Percentiles rank a stretch among this genome's conserved stretches.
phyloP scores from a whole-genome alignment of 2,113 vertebrate species.

The Burhinus bistriatus region DNA sequence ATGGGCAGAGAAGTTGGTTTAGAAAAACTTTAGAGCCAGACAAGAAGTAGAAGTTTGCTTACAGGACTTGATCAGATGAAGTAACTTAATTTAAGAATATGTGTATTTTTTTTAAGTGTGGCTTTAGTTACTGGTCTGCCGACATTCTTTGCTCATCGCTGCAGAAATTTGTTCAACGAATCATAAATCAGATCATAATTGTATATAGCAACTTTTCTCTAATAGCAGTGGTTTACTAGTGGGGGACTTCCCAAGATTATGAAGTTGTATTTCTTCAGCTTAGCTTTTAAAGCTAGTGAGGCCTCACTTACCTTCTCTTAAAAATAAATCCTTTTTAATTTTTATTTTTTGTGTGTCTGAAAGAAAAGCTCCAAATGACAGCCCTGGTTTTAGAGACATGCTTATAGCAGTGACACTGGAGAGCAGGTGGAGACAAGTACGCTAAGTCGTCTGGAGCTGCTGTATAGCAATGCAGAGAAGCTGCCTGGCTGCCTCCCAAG shows the following conservation, averaged over 20 bases:
- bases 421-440: background rate
- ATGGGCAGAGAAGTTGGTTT: background rate
- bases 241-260: background rate
- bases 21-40: background rate
- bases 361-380: background rate
- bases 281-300: background rate
- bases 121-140: background rate
- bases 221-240: too few species aligned
- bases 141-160: background rate
- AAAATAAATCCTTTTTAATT: background rate
- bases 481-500: conserved; percentile 31
- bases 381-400: background rate
- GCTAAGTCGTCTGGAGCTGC: background rate
- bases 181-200: background rate
- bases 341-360: background rate
- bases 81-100: background rate
- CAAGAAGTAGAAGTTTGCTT: background rate
- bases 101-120: background rate
- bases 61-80: background rate
- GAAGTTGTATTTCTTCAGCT: background rate
- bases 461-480: background rate
- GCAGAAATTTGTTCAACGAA: background rate
- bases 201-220: background rate
- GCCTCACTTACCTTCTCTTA: background rate
- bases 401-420: background rate